Evolutionary conservation across 1,140 invertebrate species (phyloP).

Genomic region (Drosophila leontia): DNA sequence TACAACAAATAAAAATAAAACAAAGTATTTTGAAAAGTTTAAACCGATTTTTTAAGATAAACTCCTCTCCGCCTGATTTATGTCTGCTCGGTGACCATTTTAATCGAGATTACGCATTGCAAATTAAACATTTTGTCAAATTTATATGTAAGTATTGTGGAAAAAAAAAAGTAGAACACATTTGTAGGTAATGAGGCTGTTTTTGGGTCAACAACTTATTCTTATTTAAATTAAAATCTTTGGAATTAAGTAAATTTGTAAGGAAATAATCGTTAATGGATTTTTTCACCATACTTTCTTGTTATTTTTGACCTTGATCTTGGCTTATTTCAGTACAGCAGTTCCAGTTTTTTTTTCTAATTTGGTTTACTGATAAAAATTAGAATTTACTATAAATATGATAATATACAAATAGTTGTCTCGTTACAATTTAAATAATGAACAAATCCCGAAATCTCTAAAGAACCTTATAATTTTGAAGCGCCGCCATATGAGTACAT

Average conservation of each 20-base stretch:
- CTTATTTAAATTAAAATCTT: not conserved
- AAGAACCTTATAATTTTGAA: constrained; percentile 9
- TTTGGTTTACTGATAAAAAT: no score
- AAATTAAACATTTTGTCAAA: constrained; percentile 19
- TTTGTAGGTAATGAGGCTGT: not conserved
- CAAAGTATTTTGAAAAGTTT: constrained; percentile 27
- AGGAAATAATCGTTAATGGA: no score
- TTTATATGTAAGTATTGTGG: not conserved
- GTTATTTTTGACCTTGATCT: no score
- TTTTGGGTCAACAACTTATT: not conserved
- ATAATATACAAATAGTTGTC: no score
- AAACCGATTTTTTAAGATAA: constrained; percentile 21
- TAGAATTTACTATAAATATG: no score
- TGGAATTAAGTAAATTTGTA: no score
- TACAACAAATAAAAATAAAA: constrained; percentile 60
- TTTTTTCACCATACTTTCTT: no score
- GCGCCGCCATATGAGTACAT: constrained; percentile 1
- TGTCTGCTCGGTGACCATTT: constrained; percentile 15
- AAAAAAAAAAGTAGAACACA: not conserved
- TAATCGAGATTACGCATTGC: constrained; percentile 44
- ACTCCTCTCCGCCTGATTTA: constrained; percentile 30
- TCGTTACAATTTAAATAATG: not conserved
- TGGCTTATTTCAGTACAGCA: no score
- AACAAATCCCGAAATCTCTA: constrained; percentile 7
- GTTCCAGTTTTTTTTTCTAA: no score